A percentile compares a stretch with the other conserved stretches of the same genome.
Evolutionary conservation across 2,113 vertebrate genomes (phyloP).

Genomic region (Rhipidura dahli): DNA sequence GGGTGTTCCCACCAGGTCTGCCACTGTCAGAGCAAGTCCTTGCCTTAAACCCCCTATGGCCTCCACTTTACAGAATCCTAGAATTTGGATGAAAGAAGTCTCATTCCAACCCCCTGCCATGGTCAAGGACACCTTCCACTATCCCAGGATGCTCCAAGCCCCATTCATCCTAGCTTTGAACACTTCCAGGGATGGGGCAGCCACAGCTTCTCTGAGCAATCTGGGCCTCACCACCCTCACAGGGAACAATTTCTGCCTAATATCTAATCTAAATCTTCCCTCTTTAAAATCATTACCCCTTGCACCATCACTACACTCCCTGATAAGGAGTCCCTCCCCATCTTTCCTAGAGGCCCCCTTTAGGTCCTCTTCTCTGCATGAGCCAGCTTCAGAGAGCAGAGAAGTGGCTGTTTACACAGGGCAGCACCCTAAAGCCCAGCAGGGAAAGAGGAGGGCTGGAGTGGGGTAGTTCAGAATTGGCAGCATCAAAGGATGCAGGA

Average conservation of each 20-base stretch:
- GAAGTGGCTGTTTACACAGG: background rate
- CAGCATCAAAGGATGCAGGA: background rate
- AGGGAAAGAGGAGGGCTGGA: background rate
- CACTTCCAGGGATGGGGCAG: background rate
- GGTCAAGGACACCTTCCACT: background rate
- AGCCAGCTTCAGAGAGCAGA: background rate
- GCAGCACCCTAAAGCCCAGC: background rate
- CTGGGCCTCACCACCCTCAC: background rate
- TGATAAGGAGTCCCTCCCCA: background rate
- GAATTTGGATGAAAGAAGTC: background rate
- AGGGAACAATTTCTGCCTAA: background rate
- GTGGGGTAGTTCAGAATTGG: background rate
- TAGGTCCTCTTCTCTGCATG: background rate
- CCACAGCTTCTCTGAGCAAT: background rate
- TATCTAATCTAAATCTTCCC: background rate
- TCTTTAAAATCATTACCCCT: background rate
- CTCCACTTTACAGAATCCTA: background rate
- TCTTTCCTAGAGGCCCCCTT: background rate
- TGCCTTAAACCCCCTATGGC: background rate
- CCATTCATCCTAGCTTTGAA: rapidly evolving
- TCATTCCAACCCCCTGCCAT: background rate
- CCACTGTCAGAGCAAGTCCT: background rate
- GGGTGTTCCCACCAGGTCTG: background rate
- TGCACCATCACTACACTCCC: background rate
- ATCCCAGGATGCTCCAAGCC: background rate